Percentiles rank a stretch among this genome's conserved stretches.
Evolutionary conservation across 2,797 vertebrate species (phyloP).

Genomic region (Kryptolebias ocellatus): DNA sequence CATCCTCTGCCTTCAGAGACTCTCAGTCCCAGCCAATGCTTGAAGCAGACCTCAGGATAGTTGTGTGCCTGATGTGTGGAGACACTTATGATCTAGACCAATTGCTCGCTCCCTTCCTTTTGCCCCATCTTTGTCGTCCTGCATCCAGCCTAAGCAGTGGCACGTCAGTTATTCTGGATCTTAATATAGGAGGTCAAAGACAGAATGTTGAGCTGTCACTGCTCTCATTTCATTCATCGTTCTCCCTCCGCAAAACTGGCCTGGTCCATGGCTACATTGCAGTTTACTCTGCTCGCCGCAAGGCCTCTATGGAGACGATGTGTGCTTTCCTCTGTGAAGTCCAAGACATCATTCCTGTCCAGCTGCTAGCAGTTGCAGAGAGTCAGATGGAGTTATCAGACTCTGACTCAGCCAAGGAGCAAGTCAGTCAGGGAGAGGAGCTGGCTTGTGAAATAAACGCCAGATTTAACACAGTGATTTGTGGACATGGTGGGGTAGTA

Average conservation of each 20-base stretch:
- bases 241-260: conserved; percentile 90
- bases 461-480: conserved; percentile 86
- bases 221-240: conserved; percentile 94
- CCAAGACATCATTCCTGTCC: conserved; percentile 95
- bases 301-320: conserved; percentile 92
- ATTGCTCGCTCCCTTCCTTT: conserved; percentile 89
- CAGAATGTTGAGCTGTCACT: conserved; percentile 89
- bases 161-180: conserved; percentile 88
- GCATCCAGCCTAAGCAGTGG: conserved; percentile 79
- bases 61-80: conserved; percentile 96
- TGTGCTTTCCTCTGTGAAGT: conserved; percentile 96
- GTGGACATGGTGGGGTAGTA: conserved; percentile 85
- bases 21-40: conserved; percentile 77
- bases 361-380: conserved; percentile 90
- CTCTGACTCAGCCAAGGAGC: conserved; percentile 88
- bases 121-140: conserved; percentile 88
- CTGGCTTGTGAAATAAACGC: conserved; percentile 94
- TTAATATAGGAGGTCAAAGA: conserved; percentile 85
- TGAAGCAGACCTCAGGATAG: conserved; percentile 90
- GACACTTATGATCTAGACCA: conserved; percentile 91
- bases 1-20: conserved; percentile 85
- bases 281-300: conserved; percentile 91
- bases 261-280: conserved; percentile 94
- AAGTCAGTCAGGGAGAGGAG: conserved; percentile 91
- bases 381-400: conserved; percentile 87